phyloP scores from a whole-genome alignment of 1,140 invertebrate species.

The Dendrolimus kikuchii region DNA sequence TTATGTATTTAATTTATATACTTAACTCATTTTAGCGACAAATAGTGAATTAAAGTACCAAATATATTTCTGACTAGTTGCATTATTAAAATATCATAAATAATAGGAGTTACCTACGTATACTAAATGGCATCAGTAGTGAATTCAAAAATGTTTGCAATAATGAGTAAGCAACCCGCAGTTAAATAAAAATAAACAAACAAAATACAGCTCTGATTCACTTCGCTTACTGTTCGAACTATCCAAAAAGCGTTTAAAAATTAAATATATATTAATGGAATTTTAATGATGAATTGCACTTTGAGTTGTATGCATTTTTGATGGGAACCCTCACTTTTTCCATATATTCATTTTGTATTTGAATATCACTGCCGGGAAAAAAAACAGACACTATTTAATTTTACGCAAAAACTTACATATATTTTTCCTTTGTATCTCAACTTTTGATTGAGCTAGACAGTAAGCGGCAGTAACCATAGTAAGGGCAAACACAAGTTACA shows the following conservation, averaged over 20 bases:
- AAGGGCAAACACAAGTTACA: too few species aligned
- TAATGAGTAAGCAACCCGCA: too few species aligned
- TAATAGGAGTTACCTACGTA: too few species aligned
- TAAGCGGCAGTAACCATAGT: too few species aligned
- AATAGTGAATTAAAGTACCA: too few species aligned
- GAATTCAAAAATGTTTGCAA: background rate
- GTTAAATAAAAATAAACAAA: slow-evolving; percentile 31
- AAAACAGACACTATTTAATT: slow-evolving; percentile 9
- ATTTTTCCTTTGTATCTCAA: background rate
- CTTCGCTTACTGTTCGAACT: slow-evolving; percentile 18
- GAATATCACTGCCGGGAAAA: background rate
- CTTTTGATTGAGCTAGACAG: too few species aligned
- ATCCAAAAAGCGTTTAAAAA: slow-evolving; percentile 25
- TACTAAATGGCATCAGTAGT: background rate
- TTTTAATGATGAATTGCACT: slow-evolving; percentile 28
- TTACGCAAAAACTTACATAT: slow-evolving; percentile 6
- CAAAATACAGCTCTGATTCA: slow-evolving; percentile 23
- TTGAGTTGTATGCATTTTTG: slow-evolving; percentile 17
- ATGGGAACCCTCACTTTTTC: too few species aligned
- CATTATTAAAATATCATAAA: too few species aligned
- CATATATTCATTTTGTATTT: too few species aligned
- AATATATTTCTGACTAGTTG: too few species aligned
- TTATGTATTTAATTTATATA: too few species aligned
- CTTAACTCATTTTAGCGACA: too few species aligned
- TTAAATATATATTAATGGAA: slow-evolving; percentile 26